Percentiles rank a stretch among this genome's conserved stretches.
Evolutionary conservation across 2,797 vertebrate species (phyloP).

Genomic region (Poeciliopsis turneri): DNA sequence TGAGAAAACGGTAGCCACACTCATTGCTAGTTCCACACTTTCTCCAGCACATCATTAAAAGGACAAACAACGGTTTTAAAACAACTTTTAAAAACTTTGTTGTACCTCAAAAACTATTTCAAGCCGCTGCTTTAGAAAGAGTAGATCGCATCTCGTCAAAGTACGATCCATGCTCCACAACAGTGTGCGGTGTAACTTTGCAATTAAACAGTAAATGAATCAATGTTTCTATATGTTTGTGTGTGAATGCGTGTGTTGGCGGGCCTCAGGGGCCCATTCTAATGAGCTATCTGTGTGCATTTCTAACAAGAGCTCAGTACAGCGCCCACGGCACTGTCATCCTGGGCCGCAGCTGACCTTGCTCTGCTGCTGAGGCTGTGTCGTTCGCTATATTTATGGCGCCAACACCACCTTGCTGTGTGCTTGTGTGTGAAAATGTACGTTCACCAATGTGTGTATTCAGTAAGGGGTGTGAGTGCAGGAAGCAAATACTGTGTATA

Average conservation of each 20-base stretch:
- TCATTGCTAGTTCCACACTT: not conserved
- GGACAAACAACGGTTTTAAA: not conserved
- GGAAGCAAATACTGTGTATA: conserved; percentile 86
- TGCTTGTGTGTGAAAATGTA: conserved; percentile 51
- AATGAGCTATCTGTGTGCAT: conserved; percentile 87
- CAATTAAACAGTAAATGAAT: conserved; percentile 79
- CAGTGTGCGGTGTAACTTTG: conserved; percentile 58
- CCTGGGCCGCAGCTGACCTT: conserved; percentile 85
- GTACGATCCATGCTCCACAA: conserved; percentile 39
- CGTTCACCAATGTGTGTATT: conserved; percentile 64
- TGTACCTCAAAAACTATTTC: not conserved
- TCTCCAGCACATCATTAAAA: not conserved
- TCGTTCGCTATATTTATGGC: conserved; percentile 87
- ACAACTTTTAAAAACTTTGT: not conserved
- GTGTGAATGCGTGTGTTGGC: conserved; percentile 70
- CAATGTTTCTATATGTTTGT: conserved; percentile 78
- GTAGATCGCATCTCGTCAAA: conserved; percentile 58
- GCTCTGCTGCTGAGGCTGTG: conserved; percentile 80
- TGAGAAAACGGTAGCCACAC: not conserved
- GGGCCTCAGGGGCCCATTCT: conserved; percentile 81
- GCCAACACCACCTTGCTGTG: conserved; percentile 72
- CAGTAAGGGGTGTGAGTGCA: conserved; percentile 67
- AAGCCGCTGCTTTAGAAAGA: conserved; percentile 33
- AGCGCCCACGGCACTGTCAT: conserved; percentile 84
- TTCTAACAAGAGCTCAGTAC: conserved; percentile 81